Evolutionary conservation across 2,888 invertebrate species (phyloP).

Genomic region (Lepidocyrtinus sp.): DNA sequence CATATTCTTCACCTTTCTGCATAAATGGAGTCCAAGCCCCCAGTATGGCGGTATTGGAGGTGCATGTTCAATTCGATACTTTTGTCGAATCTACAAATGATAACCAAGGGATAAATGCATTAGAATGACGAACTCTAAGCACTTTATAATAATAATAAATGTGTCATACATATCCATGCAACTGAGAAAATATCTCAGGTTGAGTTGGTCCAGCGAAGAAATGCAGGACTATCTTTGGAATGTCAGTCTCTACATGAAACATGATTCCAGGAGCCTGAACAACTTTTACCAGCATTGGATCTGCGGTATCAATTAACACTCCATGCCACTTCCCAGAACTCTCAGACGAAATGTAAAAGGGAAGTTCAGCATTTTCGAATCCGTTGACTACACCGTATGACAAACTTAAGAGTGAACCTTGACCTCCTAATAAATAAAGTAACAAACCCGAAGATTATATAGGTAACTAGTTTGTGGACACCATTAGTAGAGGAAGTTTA

Average conservation of each 20-base stretch:
- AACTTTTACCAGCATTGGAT: slow-evolving; percentile 76
- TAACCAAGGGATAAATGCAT: not conserved
- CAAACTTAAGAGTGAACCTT: slow-evolving; percentile 39
- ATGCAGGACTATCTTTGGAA: slow-evolving; percentile 73
- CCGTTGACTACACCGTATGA: slow-evolving; percentile 61
- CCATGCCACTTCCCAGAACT: slow-evolving; percentile 76
- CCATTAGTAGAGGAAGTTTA: too few relatives aligned
- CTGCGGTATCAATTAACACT: slow-evolving; percentile 75
- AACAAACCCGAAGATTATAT: too few relatives aligned
- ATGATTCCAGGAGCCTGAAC: slow-evolving; percentile 75
- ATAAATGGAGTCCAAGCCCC: slow-evolving; percentile 74
- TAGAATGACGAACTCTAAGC: too few relatives aligned
- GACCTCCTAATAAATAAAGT: slow-evolving; percentile 56
- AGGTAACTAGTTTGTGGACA: too few relatives aligned
- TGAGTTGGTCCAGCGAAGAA: slow-evolving; percentile 76
- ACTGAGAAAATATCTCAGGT: slow-evolving; percentile 73
- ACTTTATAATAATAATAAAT: too few relatives aligned
- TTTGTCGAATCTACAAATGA: slow-evolving; percentile 20
- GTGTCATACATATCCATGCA: slow-evolving; percentile 63
- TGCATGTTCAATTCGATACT: not conserved
- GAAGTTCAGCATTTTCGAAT: slow-evolving; percentile 66
- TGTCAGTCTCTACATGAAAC: slow-evolving; percentile 71
- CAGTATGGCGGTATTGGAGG: slow-evolving; percentile 72
- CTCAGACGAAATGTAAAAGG: slow-evolving; percentile 72
- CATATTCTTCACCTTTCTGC: slow-evolving; percentile 71